These are phyloP conservation scores for Crepidodera aurea DNA, from an alignment of 2,888 invertebrate genomes.

Conservation along the genomic window DNA sequence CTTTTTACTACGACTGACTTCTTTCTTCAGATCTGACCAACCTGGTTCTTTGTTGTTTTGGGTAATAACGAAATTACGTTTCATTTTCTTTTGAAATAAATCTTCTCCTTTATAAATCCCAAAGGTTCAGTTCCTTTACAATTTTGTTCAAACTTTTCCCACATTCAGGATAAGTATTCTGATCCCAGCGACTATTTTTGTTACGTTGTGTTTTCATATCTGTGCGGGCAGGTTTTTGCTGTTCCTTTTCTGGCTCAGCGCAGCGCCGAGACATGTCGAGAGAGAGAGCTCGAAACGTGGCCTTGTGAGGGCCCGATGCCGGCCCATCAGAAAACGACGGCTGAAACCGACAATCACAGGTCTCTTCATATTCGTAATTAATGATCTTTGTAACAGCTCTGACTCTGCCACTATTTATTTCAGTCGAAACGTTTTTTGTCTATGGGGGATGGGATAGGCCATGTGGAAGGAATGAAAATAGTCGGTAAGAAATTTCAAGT, in stretches of 20 bases:
- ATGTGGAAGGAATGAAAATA: too few species aligned
- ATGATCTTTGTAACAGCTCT: constrained; percentile 22
- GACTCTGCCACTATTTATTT: constrained; percentile 6
- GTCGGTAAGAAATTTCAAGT: too few species aligned
- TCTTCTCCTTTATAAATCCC: too few species aligned
- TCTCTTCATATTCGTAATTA: constrained; percentile 35
- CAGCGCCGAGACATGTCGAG: constrained; percentile 8
- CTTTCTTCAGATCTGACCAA: too few species aligned
- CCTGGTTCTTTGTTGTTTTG: too few species aligned
- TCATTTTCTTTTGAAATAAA: too few species aligned
- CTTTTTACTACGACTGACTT: too few species aligned
- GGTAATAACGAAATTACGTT: too few species aligned
- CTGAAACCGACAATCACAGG: constrained; percentile 34
- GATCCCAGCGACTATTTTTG: not conserved
- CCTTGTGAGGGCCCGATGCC: constrained; percentile 7
- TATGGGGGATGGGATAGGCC: too few species aligned
- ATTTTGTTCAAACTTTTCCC: too few species aligned
- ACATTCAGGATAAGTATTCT: too few species aligned
- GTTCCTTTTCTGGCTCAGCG: constrained; percentile 17
- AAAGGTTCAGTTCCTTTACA: too few species aligned
- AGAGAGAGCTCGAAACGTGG: constrained; percentile 15
- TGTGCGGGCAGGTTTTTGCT: constrained; percentile 25
- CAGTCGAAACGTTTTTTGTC: not conserved
- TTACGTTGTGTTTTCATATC: constrained; percentile 8
- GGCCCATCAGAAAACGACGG: constrained; percentile 10